A percentile compares a stretch with the other conserved stretches of the same genome.
These are phyloP conservation scores for Drosophila ezoana DNA, from an alignment of 2,888 invertebrate genomes.

Conservation along the genomic window DNA sequence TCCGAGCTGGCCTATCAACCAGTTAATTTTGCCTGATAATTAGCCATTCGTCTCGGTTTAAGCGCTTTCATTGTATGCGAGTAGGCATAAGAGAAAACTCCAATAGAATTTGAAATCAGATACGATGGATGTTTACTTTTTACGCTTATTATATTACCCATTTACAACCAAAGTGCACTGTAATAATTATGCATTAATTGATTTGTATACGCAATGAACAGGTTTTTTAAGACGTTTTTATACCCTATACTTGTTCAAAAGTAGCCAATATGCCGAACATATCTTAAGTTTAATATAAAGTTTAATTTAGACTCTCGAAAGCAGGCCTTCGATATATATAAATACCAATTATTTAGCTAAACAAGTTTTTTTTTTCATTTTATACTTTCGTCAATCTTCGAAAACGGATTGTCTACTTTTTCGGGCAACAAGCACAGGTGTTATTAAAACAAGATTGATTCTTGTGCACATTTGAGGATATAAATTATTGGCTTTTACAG, in stretches of 20 bases:
- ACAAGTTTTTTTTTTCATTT: too few relatives aligned
- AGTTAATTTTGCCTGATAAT: conserved; percentile 51
- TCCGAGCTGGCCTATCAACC: conserved; percentile 29
- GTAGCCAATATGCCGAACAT: too few relatives aligned
- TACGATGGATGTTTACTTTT: conserved; percentile 28
- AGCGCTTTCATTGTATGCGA: conserved; percentile 27
- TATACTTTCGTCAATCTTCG: neutral
- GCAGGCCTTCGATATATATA: too few relatives aligned
- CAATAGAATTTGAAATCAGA: conserved; percentile 27
- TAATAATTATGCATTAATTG: too few relatives aligned
- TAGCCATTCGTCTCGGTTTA: conserved; percentile 39
- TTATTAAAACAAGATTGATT: neutral
- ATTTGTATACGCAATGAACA: too few relatives aligned
- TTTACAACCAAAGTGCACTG: conserved; percentile 1
- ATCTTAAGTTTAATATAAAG: too few relatives aligned
- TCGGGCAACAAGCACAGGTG: neutral
- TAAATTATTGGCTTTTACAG: too few relatives aligned
- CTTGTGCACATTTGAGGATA: too few relatives aligned
- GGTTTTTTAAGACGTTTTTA: too few relatives aligned
- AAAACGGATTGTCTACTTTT: neutral
- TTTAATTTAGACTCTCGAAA: too few relatives aligned
- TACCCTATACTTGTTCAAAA: too few relatives aligned
- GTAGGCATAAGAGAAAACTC: neutral
- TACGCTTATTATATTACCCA: neutral
- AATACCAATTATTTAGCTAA: too few relatives aligned